Evolutionary conservation across 2,797 vertebrate species (phyloP).

Genomic region (Falco columbarius): DNA sequence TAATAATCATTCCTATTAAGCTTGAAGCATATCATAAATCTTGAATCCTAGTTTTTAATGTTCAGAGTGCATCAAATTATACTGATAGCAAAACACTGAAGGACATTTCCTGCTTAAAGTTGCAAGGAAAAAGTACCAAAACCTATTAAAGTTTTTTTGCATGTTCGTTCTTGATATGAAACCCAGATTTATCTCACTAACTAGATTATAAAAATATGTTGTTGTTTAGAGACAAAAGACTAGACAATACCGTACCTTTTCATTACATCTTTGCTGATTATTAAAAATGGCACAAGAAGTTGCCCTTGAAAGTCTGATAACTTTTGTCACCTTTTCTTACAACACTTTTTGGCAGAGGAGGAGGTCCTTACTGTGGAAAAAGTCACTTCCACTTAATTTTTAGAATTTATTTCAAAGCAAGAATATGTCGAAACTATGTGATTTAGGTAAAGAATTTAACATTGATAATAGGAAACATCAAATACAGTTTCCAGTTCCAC

Average conservation of each 20-base stretch:
- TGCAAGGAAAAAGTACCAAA: conserved; percentile 10
- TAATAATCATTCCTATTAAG: conserved; percentile 61
- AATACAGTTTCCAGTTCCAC: conserved; percentile 46
- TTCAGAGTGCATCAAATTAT: conserved; percentile 2
- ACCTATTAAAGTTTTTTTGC: not conserved
- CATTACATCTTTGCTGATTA: conserved; percentile 3
- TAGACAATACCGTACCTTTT: not conserved
- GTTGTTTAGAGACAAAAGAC: not conserved
- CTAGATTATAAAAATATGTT: conserved; percentile 30
- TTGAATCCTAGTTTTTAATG: conserved; percentile 15
- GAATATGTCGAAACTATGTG: not conserved
- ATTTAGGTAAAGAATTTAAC: conserved; percentile 41
- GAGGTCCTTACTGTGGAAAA: conserved; percentile 3
- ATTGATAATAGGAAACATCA: conserved; percentile 49
- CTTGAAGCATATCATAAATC: conserved; percentile 38
- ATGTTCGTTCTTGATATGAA: not conserved
- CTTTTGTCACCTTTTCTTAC: not conserved
- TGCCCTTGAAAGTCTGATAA: not conserved
- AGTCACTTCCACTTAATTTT: not conserved
- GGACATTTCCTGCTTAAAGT: not conserved
- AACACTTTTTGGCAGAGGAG: conserved; percentile 23
- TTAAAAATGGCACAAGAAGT: conserved; percentile 16
- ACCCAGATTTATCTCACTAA: not conserved
- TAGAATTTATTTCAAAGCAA: conserved; percentile 1
- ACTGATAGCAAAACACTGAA: not conserved